phyloP scores from a whole-genome alignment of 2,113 vertebrate species.

The Serilophus lunatus region DNA sequence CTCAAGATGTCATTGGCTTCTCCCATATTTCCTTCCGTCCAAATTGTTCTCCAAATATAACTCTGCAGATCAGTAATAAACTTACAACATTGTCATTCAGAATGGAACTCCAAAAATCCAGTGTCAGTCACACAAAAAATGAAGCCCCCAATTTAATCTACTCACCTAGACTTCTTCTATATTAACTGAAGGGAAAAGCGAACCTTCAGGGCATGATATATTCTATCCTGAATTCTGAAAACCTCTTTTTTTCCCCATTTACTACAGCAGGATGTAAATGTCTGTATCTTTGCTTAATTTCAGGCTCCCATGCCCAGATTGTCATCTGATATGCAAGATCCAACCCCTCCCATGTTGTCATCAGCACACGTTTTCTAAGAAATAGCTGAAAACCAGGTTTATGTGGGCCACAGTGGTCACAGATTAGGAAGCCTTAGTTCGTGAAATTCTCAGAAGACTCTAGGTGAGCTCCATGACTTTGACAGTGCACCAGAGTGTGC shows the following conservation, averaged over 20 bases:
- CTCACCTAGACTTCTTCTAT: neutral
- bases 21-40: neutral
- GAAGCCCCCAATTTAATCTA: neutral
- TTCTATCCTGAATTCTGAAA: neutral
- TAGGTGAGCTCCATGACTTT: neutral
- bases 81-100: neutral
- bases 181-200: neutral
- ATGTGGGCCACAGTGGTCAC: neutral
- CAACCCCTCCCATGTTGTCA: neutral
- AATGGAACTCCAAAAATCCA: neutral
- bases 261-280: neutral
- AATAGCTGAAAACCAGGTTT: neutral
- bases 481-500: neutral
- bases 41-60: neutral
- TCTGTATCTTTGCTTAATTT: neutral
- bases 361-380: neutral
- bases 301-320: neutral
- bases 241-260: neutral
- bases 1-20: neutral
- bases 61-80: neutral
- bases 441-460: neutral
- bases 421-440: neutral
- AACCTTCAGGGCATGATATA: neutral
- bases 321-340: neutral
- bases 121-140: neutral